Conservation (phyloP, 2,888 invertebrate genomes). For the Junonia oenone region DNA sequence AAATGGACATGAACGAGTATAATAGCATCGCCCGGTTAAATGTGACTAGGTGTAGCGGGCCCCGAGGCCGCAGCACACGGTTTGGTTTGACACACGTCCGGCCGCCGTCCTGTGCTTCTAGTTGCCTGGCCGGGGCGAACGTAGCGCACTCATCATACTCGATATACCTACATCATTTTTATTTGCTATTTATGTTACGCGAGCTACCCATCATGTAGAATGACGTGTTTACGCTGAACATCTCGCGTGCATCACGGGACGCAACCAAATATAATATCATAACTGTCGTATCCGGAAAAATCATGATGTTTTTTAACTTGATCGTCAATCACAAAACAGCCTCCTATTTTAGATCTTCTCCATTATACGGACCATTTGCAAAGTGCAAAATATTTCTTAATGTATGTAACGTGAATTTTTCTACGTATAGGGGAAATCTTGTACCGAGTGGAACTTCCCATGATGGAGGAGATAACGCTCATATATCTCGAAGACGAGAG, state of each 20-base stretch:
- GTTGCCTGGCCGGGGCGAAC: slow-evolving; percentile 66
- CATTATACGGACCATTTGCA: slow-evolving; percentile 42
- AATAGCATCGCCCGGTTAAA: slow-evolving; percentile 41
- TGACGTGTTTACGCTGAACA: neutral
- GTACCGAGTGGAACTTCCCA: slow-evolving; percentile 95
- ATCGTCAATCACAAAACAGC: slow-evolving; percentile 22
- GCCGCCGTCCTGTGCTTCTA: slow-evolving; percentile 73
- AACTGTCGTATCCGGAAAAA: neutral
- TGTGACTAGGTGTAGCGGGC: slow-evolving; percentile 29
- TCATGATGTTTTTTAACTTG: neutral
- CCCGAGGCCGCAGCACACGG: slow-evolving; percentile 46
- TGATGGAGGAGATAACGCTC: slow-evolving; percentile 96
- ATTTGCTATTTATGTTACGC: slow-evolving; percentile 57
- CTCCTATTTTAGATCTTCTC: slow-evolving; percentile 25
- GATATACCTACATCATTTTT: slow-evolving; percentile 38
- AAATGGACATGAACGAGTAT: slow-evolving; percentile 41
- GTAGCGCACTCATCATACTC: slow-evolving; percentile 29
- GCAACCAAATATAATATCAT: neutral
- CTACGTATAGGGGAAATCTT: slow-evolving; percentile 89
- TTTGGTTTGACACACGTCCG: slow-evolving; percentile 52
- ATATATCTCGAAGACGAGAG: slow-evolving; percentile 95
- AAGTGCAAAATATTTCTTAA: slow-evolving; percentile 43
- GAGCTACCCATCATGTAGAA: slow-evolving; percentile 45
- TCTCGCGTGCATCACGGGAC: neutral
- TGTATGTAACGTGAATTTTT: slow-evolving; percentile 77